Evolutionary conservation across 2,113 vertebrate genomes (phyloP), one percentile per base, ranked within the genome.

Genomic region (Thunnus maccoyii): DNA sequence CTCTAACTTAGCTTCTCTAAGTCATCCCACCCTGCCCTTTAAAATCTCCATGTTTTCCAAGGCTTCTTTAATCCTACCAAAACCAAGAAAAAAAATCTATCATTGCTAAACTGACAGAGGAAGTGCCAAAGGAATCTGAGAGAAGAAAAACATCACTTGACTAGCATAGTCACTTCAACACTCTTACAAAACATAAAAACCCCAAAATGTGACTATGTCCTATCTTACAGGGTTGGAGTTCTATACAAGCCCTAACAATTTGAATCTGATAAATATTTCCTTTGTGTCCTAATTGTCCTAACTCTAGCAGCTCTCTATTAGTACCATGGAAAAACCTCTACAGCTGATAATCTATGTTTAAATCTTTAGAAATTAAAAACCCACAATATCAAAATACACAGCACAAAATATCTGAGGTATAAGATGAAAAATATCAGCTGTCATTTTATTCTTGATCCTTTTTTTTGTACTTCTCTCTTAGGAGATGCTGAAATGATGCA

Each of bases 401-500:
- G 97, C 98, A 99, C 97, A 98, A 98, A 98, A 98, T 97, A 98
- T 98, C 96, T 99, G 97, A 99, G 97, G 97, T 99, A 99, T 98
- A 98, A 98, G 97, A 99, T 97, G 98, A 98, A 98, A 99, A 98
- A 97, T 97, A 96, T 97, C 95, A 95, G 88, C 85, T 88, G 85
- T 90, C 74, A 80, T 85, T 88, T 73, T 83, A 68, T 62, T 84
- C 17, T 58, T 71, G 16, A 63, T 78, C 15, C 60, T 76, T 80
- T 94, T 87, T 94, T 87, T 57, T 86, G 93, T 94, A 93, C 55
- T 90, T 95, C 93, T 96, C 95, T 96, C 94, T 96, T 94, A 95
- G 95, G 96, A 98, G 96, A 97, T 95, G 96, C 96, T 97, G 97
- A 97, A 97, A 96, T 96, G 96, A 96, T 97, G 96, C 95, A 96